Conservation (phyloP, 2,113 vertebrate genomes). For the Dicerorhinus sumatrensis region DNA sequence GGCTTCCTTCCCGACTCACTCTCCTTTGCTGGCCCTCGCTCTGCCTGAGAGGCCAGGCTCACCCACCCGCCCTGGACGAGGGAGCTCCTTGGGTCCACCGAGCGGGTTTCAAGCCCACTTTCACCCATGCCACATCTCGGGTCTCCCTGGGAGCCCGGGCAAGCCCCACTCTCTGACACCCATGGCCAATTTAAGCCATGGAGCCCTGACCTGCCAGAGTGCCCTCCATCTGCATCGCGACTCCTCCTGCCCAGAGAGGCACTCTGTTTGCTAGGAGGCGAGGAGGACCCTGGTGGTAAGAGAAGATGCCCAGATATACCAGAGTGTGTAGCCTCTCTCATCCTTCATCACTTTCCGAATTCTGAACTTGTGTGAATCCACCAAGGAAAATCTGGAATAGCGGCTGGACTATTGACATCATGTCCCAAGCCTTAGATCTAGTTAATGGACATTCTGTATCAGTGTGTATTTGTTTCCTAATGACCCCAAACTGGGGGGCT, state of each 20-base stretch:
- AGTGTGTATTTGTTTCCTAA: background rate
- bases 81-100: background rate
- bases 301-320: background rate
- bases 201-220: fast-evolving
- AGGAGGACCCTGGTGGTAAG: background rate
- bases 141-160: background rate
- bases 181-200: background rate
- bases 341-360: fast-evolving
- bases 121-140: background rate
- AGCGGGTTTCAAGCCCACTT: too few relatives aligned
- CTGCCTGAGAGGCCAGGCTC: too few relatives aligned
- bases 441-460: fast-evolving
- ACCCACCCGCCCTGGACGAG: background rate
- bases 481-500: too few relatives aligned
- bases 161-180: too few relatives aligned
- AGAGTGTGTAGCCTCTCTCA: fast-evolving
- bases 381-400: background rate
- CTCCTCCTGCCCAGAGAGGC: background rate
- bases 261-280: fast-evolving
- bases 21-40: background rate
- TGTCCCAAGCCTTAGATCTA: fast-evolving
- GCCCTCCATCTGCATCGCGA: fast-evolving
- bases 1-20: fast-evolving
- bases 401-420: fast-evolving
- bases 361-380: background rate